These are phyloP conservation scores for Melanostoma scalare DNA, from an alignment of 2,888 invertebrate genomes.

Conservation along the genomic window DNA sequence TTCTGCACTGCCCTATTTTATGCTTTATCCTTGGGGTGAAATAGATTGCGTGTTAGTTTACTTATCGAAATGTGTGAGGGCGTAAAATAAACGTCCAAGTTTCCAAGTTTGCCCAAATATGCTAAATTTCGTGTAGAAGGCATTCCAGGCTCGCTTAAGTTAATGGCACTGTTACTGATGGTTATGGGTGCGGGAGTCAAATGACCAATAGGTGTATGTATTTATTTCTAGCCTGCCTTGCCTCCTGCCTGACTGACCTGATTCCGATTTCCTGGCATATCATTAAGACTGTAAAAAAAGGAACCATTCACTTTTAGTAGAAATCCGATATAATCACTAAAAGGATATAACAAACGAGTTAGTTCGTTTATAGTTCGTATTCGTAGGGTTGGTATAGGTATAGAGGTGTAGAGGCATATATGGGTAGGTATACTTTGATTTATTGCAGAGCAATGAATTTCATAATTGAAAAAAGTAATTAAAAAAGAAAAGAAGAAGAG, in stretches of 20 bases:
- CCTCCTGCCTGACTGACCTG: constrained; percentile 27
- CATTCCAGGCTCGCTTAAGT: constrained; percentile 29
- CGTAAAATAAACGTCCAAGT: constrained; percentile 46
- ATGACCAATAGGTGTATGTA: constrained; percentile 46
- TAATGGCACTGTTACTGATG: constrained; percentile 27
- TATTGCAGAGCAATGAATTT: constrained; percentile 38
- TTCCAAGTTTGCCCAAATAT: constrained; percentile 50
- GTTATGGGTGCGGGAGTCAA: constrained; percentile 21
- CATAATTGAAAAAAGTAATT: constrained; percentile 52
- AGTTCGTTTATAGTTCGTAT: not conserved
- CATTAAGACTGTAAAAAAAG: constrained; percentile 19
- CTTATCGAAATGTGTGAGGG: constrained; percentile 53
- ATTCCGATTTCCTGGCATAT: constrained; percentile 39
- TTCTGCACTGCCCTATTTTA: constrained; percentile 37
- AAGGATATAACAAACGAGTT: constrained; percentile 7
- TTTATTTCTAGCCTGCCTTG: constrained; percentile 18
- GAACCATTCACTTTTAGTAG: not conserved
- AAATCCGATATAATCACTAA: constrained; percentile 34
- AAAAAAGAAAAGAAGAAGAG: constrained; percentile 19
- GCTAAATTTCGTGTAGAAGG: constrained; percentile 42
- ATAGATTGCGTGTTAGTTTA: constrained; percentile 62
- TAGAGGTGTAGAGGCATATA: too few relatives aligned
- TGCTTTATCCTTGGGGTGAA: constrained; percentile 47
- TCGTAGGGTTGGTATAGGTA: too few relatives aligned
- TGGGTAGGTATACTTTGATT: not conserved